Evolutionary conservation across 2,888 invertebrate genomes (phyloP), one percentile per base, ranked within the genome.

Genomic region (Notodonta dromedarius): DNA sequence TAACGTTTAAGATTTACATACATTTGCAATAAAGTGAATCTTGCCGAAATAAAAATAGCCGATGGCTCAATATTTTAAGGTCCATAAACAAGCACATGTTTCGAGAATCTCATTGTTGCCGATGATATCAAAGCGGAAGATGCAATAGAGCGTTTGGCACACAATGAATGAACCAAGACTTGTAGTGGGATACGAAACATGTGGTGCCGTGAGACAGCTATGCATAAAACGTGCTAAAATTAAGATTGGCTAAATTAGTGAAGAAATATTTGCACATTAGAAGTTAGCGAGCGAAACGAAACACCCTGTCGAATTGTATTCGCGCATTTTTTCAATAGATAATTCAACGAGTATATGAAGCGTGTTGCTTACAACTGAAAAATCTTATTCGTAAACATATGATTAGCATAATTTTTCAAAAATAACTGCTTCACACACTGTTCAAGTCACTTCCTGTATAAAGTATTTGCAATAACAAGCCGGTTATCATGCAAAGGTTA

Each of bases 401-500:
- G 42, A 11, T 1, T 11, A 42, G 42, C 42, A 9, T 42, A 42
- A 11, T 42, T 42, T 42, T 42, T 42, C 42, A 9, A 9, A 9
- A 42, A n/a, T 2, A 46, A 9, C 13, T n/a, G 13, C 46, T n/a
- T 46, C 46, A 13, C 13, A 6, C 46, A 0, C 46, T n/a, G 13
- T 46, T 46, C n/a, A 46, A n/a, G 46, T 4, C 46, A 46, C 46
- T 46, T 46, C 46, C 46, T 46, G 46, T n/a, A 46, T 46, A 46
- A 73, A 65, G 57, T 71, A 65, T 69, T 71, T 60, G 63, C 59
- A 60, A 66, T 67, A 64, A 65, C 58, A 53, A 60, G 66, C 59
- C 63, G 57, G 58, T 63, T 59, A 58, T 52, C 65, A 66, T 60
- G 59, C 67, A 75, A 76, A 81, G 76, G 77, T 78, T 78, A 74